These are phyloP conservation scores for Drosophila birchii DNA, from an alignment of 2,888 invertebrate genomes.

Conservation along the genomic window DNA sequence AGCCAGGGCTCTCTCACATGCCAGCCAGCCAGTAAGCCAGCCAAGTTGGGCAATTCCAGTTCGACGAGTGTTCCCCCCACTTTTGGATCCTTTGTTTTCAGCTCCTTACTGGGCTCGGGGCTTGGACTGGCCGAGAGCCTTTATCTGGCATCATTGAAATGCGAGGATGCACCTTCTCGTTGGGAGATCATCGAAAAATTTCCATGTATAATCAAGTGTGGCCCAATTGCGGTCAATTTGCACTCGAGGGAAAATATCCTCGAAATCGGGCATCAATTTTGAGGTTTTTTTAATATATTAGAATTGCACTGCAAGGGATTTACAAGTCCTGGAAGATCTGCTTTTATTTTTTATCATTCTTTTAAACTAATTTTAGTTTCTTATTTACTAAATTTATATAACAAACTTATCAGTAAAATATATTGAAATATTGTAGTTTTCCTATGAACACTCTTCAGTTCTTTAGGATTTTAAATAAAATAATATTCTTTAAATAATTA, in stretches of 20 bases:
- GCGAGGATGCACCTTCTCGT: background rate
- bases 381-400: background rate
- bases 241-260: constrained; percentile 1
- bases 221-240: constrained; percentile 9
- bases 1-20: constrained; percentile 50
- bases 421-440: background rate
- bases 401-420: background rate
- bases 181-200: constrained; percentile 23
- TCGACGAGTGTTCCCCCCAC: constrained; percentile 39
- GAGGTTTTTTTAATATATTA: background rate
- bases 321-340: no score
- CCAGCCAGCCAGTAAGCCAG: constrained; percentile 7
- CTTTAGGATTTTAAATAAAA: no score
- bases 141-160: constrained; percentile 16
- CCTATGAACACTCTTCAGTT: background rate
- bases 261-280: background rate
- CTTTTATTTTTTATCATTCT: no score
- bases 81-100: constrained; percentile 30
- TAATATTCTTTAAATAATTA: no score
- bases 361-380: background rate
- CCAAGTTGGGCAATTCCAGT: constrained; percentile 28
- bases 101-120: background rate
- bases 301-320: background rate
- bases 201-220: constrained; percentile 12
- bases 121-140: constrained; percentile 13